Evolutionary conservation across 2,797 vertebrate genomes (phyloP).

Genomic region (Vipera ursinii): DNA sequence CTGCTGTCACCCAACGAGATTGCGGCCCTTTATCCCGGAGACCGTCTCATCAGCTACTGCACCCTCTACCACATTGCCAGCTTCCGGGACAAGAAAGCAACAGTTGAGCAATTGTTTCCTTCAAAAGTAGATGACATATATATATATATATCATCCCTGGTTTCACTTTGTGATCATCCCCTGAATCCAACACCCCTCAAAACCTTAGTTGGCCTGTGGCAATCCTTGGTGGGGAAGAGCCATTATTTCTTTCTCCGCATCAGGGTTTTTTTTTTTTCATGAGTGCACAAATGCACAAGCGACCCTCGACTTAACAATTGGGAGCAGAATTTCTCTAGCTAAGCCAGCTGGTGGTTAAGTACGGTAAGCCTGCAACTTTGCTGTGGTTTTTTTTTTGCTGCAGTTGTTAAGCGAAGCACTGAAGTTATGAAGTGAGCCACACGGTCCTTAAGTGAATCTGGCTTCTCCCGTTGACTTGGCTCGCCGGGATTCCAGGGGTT

Average conservation of each 20-base stretch:
- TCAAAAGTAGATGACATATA: not conserved
- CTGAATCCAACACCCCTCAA: not conserved
- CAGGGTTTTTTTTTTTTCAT: no score
- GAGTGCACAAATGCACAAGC: no score
- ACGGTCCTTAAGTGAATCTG: not conserved
- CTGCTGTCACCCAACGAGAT: slow-evolving; percentile 93
- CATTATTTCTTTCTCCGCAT: not conserved
- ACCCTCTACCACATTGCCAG: slow-evolving; percentile 85
- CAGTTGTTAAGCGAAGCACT: not conserved
- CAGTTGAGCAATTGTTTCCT: slow-evolving; percentile 47
- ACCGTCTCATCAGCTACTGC: slow-evolving; percentile 89
- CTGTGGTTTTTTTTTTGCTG: not conserved
- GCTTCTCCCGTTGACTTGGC: not conserved
- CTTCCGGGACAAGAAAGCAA: slow-evolving; percentile 75
- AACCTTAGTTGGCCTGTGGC: not conserved
- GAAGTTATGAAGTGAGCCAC: not conserved
- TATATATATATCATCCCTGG: no score
- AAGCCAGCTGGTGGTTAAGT: not conserved
- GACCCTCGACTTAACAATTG: not conserved
- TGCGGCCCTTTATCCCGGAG: slow-evolving; percentile 88
- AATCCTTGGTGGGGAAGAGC: not conserved
- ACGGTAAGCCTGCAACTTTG: not conserved
- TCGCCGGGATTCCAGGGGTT: not conserved
- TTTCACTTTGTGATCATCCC: not conserved
- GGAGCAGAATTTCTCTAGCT: not conserved